Evolutionary conservation across 2,797 vertebrate genomes (phyloP).

Genomic region (Thripadectes ignobilis): DNA sequence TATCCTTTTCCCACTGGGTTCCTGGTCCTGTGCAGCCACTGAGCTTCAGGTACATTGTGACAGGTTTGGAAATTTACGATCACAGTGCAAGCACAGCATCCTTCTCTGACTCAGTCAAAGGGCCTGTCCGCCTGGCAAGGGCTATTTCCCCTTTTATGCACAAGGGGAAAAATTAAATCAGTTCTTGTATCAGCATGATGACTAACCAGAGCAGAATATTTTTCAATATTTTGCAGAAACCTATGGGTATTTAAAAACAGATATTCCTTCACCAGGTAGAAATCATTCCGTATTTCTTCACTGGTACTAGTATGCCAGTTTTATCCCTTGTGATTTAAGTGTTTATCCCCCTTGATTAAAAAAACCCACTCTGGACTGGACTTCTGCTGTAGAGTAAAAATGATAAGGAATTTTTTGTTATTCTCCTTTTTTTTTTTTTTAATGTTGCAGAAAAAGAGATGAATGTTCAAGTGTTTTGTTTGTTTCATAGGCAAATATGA

Average conservation of each 20-base stretch:
- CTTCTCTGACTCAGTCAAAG: neutral
- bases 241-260: neutral
- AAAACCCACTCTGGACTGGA: neutral
- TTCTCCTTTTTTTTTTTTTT: neutral
- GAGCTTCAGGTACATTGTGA: neutral
- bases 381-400: neutral
- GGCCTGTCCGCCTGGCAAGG: neutral
- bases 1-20: neutral
- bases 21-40: neutral
- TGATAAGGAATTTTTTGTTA: neutral
- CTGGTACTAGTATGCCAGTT: neutral
- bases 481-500: constrained; percentile 10
- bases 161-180: neutral
- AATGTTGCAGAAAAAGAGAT: neutral
- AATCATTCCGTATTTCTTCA: neutral
- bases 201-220: neutral
- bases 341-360: neutral
- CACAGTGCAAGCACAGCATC: neutral
- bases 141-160: neutral
- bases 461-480: neutral
- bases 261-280: neutral
- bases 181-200: neutral
- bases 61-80: neutral
- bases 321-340: neutral
- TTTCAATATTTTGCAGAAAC: neutral